Conservation (phyloP, 2,888 invertebrate species). For the Philonicus albiceps region DNA sequence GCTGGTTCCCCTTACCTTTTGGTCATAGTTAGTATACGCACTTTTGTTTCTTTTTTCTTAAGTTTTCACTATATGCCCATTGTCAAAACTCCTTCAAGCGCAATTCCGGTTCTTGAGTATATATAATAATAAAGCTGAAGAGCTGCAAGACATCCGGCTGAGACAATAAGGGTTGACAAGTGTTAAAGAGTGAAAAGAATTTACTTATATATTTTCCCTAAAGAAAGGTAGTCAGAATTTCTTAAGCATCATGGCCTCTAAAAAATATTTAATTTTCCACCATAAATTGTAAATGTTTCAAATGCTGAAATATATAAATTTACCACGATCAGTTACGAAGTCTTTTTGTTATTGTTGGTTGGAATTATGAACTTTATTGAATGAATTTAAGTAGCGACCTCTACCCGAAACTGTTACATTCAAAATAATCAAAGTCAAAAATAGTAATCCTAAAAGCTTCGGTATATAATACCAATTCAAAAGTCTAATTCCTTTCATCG, state of each 20-base stretch:
- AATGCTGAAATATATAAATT: background rate
- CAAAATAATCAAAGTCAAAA: background rate
- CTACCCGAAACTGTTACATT: background rate
- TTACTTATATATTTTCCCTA: background rate
- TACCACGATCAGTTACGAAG: background rate
- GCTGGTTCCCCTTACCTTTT: background rate
- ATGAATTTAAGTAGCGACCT: background rate
- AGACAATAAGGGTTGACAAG: background rate
- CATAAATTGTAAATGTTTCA: background rate
- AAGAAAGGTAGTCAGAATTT: background rate
- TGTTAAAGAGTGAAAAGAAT: background rate
- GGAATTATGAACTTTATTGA: background rate
- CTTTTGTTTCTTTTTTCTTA: background rate
- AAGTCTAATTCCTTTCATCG: background rate
- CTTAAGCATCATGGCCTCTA: background rate
- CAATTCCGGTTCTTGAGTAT: background rate
- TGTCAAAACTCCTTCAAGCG: constrained; percentile 2
- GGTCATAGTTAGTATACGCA: background rate
- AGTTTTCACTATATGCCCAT: background rate
- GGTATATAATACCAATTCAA: background rate
- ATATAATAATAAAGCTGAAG: background rate
- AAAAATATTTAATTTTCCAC: background rate
- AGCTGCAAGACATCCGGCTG: background rate
- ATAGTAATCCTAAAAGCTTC: background rate
- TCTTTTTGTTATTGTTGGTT: background rate